Percentiles rank a stretch among this genome's conserved stretches.
These are phyloP conservation scores for Champsocephalus esox DNA, from an alignment of 2,797 vertebrate genomes.

Conservation along the genomic window DNA sequence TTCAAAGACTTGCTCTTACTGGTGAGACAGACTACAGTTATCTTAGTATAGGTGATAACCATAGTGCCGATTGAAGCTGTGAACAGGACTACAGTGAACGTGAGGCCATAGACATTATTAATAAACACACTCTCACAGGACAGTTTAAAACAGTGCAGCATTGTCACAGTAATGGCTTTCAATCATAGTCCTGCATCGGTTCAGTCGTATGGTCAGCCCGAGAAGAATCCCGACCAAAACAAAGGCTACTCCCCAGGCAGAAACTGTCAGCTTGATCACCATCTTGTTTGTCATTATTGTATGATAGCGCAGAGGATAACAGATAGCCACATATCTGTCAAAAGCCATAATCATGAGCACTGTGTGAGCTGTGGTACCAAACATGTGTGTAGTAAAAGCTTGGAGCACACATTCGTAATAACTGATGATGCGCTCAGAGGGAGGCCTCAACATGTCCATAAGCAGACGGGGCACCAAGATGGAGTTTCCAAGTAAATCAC, in stretches of 20 bases:
- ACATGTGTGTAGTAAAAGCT: constrained; percentile 84
- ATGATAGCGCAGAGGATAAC: too few species aligned
- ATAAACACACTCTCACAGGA: constrained; percentile 71
- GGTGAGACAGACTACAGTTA: constrained; percentile 24
- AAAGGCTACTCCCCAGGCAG: constrained; percentile 36
- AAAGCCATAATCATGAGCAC: constrained; percentile 88
- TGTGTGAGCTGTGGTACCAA: constrained; percentile 78
- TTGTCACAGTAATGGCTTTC: constrained; percentile 71
- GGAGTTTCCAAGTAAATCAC: constrained; percentile 78
- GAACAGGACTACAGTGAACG: constrained; percentile 50
- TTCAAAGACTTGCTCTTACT: constrained; percentile 2
- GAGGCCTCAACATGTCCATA: constrained; percentile 72
- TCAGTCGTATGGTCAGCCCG: constrained; percentile 50
- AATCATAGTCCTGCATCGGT: constrained; percentile 60
- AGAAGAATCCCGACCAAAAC: constrained; percentile 41
- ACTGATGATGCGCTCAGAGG: constrained; percentile 79
- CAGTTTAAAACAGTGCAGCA: constrained; percentile 72
- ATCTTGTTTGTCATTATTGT: constrained; percentile 28
- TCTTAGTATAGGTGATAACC: constrained; percentile 23
- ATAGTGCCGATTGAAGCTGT: constrained; percentile 54
- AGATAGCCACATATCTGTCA: constrained; percentile 16
- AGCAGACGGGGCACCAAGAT: constrained; percentile 77
- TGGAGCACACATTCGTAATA: constrained; percentile 84
- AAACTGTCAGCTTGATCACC: constrained; percentile 56
- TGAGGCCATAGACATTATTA: constrained; percentile 72